These are phyloP conservation scores for Spisula solida DNA, from an alignment of 2,888 invertebrate genomes.

Conservation along the genomic window DNA sequence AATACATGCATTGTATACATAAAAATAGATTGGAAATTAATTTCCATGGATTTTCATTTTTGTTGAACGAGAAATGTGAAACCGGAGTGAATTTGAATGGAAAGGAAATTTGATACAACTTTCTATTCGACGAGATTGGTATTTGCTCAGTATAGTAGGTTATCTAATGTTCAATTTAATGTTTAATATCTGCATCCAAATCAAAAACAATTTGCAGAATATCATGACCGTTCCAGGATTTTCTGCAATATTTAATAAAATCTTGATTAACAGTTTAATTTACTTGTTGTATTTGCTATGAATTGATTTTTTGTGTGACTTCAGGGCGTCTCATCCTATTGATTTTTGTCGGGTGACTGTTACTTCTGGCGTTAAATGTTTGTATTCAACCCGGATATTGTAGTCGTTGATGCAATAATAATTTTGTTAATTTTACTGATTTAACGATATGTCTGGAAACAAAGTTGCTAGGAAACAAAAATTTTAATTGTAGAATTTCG, in stretches of 20 bases:
- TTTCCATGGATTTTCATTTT: not conserved
- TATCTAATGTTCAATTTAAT: not conserved
- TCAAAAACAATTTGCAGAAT: not conserved
- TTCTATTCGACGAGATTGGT: not conserved
- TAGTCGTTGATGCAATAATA: not conserved
- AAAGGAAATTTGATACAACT: constrained; percentile 12
- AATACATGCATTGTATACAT: not conserved
- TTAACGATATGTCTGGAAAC: not conserved
- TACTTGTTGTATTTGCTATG: constrained; percentile 4
- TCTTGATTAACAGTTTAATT: constrained; percentile 11
- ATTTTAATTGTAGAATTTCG: not conserved
- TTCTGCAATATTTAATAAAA: not conserved
- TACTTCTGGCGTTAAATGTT: not conserved
- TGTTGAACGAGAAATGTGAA: not conserved
- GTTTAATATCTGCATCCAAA: not conserved
- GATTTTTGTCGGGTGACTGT: not conserved
- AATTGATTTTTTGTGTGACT: not conserved
- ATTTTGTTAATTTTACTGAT: not conserved
- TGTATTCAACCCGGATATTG: not conserved
- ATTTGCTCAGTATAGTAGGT: not conserved
- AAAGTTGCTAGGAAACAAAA: not conserved
- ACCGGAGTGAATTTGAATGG: not conserved
- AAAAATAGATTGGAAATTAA: constrained; percentile 11
- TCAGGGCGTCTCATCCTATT: not conserved
- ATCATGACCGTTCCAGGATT: not conserved